Evolutionary conservation across 1,140 invertebrate genomes (phyloP).

Genomic region (Scaptomyza hsui): DNA sequence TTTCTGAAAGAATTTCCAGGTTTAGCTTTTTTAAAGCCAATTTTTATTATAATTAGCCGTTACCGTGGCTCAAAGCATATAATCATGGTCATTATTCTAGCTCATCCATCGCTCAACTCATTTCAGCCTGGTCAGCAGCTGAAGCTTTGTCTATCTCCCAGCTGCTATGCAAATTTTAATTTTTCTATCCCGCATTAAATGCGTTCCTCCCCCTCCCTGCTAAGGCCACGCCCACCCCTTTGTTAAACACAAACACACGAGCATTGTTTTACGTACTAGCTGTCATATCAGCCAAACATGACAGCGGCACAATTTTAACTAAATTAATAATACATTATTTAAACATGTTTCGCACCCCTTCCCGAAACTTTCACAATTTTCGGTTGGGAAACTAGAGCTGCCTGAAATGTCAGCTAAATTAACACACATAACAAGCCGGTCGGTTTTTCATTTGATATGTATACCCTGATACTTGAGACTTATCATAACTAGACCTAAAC

Average conservation of each 20-base stretch:
- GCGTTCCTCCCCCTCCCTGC: constrained; percentile 11
- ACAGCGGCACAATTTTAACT: constrained; percentile 49
- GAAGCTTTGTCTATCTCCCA: constrained; percentile 22
- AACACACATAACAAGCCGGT: constrained; percentile 9
- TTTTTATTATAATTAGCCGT: not conserved
- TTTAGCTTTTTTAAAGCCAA: not conserved
- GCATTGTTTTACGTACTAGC: no score
- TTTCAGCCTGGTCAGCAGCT: constrained; percentile 37
- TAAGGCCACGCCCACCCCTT: not conserved
- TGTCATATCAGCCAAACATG: constrained; percentile 47
- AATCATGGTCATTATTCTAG: constrained; percentile 11
- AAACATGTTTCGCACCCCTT: constrained; percentile 27
- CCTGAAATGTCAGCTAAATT: constrained; percentile 14
- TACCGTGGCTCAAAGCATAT: not conserved
- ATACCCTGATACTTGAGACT: constrained; percentile 9
- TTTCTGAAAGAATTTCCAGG: not conserved
- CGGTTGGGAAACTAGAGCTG: not conserved
- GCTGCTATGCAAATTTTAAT: constrained; percentile 56
- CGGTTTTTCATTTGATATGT: constrained; percentile 8
- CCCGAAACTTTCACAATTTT: not conserved
- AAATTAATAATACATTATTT: constrained; percentile 66
- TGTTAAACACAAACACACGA: no score
- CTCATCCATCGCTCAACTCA: constrained; percentile 9
- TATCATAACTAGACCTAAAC: not conserved
- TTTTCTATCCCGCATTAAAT: constrained; percentile 40